Evolutionary conservation across 2,888 invertebrate species (phyloP).

Genomic region (Scelioninae gen. 1): DNA sequence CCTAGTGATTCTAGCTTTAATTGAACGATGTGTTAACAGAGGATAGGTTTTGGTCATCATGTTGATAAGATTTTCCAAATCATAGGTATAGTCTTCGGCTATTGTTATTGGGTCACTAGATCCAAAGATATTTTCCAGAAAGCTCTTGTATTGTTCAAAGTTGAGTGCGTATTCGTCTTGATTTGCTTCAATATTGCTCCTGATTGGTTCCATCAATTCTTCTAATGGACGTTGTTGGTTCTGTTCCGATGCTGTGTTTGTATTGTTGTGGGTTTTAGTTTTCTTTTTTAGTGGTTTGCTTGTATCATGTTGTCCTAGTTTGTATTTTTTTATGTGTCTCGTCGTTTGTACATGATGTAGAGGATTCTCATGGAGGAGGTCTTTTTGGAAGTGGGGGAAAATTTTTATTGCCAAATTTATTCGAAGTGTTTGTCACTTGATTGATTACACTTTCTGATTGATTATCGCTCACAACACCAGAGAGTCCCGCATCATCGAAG

Average conservation of each 20-base stretch:
- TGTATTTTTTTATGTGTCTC: too few relatives aligned
- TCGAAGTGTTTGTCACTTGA: too few relatives aligned
- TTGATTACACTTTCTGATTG: too few relatives aligned
- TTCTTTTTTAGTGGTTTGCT: too few relatives aligned
- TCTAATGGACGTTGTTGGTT: background rate
- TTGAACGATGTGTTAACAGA: background rate
- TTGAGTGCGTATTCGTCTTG: background rate
- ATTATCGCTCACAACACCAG: too few relatives aligned
- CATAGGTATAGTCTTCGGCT: background rate
- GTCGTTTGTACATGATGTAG: too few relatives aligned
- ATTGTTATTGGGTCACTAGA: background rate
- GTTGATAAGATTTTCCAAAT: background rate
- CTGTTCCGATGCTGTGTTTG: background rate
- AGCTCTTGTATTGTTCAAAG: background rate
- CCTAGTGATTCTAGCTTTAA: background rate
- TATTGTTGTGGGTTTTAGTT: too few relatives aligned
- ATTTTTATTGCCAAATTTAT: too few relatives aligned
- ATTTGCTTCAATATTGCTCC: background rate
- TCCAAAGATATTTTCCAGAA: background rate
- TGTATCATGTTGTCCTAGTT: too few relatives aligned
- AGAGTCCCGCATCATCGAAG: too few relatives aligned
- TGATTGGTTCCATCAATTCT: background rate
- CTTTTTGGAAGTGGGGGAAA: too few relatives aligned
- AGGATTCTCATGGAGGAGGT: too few relatives aligned
- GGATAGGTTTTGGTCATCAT: background rate